These are phyloP conservation scores for Helostoma temminkii DNA, from an alignment of 2,797 vertebrate genomes.

Conservation along the genomic window DNA sequence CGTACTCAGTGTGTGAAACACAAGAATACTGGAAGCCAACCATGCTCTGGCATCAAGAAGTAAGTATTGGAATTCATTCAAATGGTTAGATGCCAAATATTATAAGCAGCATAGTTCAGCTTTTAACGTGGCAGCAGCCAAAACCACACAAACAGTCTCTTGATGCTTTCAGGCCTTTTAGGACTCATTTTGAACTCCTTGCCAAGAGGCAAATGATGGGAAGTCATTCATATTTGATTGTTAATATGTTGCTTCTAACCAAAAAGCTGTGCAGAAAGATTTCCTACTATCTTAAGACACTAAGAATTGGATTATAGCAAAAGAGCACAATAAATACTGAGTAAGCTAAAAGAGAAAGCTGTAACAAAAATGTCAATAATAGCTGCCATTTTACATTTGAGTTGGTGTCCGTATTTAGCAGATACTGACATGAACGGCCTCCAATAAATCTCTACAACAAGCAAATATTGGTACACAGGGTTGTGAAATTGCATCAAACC, in stretches of 20 bases:
- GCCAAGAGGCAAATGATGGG: neutral
- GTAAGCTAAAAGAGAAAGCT: slow-evolving; percentile 12
- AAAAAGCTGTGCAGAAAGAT: neutral
- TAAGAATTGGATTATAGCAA: neutral
- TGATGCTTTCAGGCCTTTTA: slow-evolving; percentile 11
- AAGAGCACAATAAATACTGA: neutral
- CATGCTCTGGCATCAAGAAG: slow-evolving; percentile 9
- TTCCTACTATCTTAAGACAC: neutral
- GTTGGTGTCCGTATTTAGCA: slow-evolving; percentile 3
- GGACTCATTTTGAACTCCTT: slow-evolving; percentile 1
- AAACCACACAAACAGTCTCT: slow-evolving; percentile 3
- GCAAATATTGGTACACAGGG: neutral
- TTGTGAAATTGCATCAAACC: slow-evolving; percentile 4
- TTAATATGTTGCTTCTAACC: neutral
- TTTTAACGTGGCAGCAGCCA: slow-evolving; percentile 22
- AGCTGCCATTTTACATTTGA: slow-evolving; percentile 8
- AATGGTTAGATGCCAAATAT: slow-evolving; percentile 33
- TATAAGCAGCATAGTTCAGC: slow-evolving; percentile 19
- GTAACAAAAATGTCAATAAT: no score
- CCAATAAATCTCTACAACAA: neutral
- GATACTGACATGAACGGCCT: neutral
- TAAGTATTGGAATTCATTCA: slow-evolving; percentile 28
- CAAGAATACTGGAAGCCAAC: slow-evolving; percentile 5
- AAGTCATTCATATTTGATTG: slow-evolving; percentile 12
- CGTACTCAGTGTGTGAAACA: slow-evolving; percentile 1